Conservation (phyloP, 2,113 vertebrate species). For the Grus americana region DNA sequence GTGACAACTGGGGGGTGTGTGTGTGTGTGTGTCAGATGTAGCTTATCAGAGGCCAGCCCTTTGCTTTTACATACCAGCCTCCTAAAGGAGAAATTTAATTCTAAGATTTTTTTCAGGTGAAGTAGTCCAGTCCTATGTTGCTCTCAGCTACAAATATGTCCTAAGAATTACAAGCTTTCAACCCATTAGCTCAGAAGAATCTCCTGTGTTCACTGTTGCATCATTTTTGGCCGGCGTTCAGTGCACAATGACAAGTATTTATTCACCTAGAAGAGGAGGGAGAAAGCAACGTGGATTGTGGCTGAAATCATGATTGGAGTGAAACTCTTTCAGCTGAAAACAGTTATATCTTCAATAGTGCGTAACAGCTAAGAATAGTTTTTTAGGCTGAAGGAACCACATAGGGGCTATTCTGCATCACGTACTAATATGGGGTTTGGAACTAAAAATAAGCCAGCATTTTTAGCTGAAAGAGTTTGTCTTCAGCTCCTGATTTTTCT, state of each 20-base stretch:
- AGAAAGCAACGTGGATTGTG: neutral
- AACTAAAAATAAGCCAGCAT: slow-evolving; percentile 34
- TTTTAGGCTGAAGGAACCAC: neutral
- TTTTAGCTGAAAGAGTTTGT: slow-evolving; percentile 8
- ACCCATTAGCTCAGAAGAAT: neutral
- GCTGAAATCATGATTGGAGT: neutral
- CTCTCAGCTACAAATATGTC: neutral
- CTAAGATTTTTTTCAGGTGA: neutral
- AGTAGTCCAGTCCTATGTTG: neutral
- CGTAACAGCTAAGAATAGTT: neutral
- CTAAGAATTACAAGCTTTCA: neutral
- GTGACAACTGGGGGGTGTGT: neutral
- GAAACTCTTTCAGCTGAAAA: neutral
- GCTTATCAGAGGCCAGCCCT: neutral
- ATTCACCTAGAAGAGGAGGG: neutral
- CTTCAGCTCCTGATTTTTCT: neutral
- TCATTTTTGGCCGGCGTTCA: neutral
- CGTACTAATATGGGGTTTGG: neutral
- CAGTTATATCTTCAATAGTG: neutral
- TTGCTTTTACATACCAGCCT: neutral
- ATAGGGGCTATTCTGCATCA: neutral
- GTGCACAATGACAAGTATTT: neutral
- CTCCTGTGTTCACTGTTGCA: neutral
- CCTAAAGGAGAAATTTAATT: neutral
- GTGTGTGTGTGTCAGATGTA: neutral